Conservation (phyloP, 2,113 vertebrate species). For the Amphilophus citrinellus region DNA sequence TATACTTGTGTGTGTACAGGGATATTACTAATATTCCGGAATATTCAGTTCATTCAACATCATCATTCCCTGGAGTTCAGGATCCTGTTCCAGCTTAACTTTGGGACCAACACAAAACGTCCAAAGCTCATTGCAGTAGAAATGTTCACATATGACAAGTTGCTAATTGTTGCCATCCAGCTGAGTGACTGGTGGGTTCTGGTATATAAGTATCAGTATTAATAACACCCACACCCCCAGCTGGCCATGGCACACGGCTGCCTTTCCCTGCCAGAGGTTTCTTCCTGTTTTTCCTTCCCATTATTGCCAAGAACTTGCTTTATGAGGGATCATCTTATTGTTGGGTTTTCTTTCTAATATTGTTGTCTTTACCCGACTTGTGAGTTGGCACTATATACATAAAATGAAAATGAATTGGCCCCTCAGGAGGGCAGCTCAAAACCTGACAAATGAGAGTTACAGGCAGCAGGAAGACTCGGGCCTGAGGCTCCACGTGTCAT, state of each 20-base stretch:
- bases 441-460: too few species aligned
- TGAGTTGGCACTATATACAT: neutral
- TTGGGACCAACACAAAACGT: neutral
- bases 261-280: neutral
- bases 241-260: neutral
- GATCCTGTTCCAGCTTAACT: neutral
- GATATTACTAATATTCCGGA: neutral
- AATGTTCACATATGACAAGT: neutral
- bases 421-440: too few species aligned
- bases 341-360: neutral
- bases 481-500: slow-evolving; percentile 7
- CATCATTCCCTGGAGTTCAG: neutral
- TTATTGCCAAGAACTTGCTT: too few species aligned
- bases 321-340: neutral
- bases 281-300: too few species aligned
- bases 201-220: neutral
- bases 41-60: neutral
- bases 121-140: neutral
- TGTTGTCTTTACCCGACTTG: too few species aligned
- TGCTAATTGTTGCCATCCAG: neutral
- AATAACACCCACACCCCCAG: neutral
- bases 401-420: neutral
- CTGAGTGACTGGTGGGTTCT: neutral
- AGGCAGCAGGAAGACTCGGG: neutral
- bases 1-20: too few species aligned